A percentile compares a stretch with the other conserved stretches of the same genome.
phyloP scores from a whole-genome alignment of 1,140 invertebrate genomes.

The Anastatus disparis region DNA sequence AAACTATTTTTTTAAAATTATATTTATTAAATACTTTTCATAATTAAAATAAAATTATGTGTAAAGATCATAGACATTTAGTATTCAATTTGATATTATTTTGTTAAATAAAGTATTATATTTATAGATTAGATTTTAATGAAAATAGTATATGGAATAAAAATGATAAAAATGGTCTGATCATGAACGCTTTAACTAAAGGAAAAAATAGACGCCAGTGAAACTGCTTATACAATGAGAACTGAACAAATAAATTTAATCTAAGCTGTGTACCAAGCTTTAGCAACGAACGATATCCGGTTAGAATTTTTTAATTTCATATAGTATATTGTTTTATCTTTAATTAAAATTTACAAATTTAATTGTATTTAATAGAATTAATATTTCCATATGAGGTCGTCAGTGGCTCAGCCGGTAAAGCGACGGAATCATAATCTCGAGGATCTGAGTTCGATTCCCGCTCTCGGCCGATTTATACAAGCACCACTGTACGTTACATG shows the following conservation, averaged over 20 bases:
- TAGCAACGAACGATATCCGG: not conserved
- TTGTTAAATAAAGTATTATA: not conserved
- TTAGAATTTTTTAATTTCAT: not conserved
- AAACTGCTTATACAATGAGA: slow-evolving; percentile 8
- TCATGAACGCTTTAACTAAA: slow-evolving; percentile 16
- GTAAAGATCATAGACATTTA: no score
- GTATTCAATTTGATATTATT: no score
- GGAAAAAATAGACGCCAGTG: slow-evolving; percentile 28
- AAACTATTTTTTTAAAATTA: no score
- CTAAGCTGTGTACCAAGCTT: slow-evolving; percentile 17
- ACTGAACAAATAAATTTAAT: slow-evolving; percentile 5
- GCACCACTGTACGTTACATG: no score
- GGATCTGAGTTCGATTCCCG: no score
- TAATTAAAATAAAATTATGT: no score
- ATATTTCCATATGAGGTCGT: not conserved
- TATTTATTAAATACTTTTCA: no score
- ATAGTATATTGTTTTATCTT: not conserved
- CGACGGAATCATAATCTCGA: no score
- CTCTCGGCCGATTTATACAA: no score
- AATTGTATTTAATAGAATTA: slow-evolving; percentile 12
- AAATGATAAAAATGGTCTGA: not conserved
- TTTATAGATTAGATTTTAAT: slow-evolving; percentile 11
- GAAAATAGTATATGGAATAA: not conserved
- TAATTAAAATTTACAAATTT: slow-evolving; percentile 13
- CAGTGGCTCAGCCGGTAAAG: no score